A percentile compares a stretch with the other conserved stretches of the same genome.
Conservation (phyloP, 37 sponge, comb jelly and placozoan genomes). For the Halichondria panicea region DNA sequence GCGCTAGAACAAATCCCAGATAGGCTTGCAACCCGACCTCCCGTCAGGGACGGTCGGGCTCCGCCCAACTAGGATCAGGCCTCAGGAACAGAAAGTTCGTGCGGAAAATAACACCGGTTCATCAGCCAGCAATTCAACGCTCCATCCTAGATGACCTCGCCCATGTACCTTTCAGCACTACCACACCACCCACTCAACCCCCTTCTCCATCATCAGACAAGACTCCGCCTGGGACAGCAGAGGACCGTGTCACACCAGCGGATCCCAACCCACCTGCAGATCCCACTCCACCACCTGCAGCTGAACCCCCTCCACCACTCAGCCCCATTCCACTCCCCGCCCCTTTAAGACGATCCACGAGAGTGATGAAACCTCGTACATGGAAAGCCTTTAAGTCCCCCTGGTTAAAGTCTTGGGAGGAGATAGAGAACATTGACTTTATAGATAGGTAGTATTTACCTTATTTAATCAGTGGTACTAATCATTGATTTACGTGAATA, state of each 20-base stretch:
- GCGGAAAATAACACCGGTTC: too few relatives aligned
- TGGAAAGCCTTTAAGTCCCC: neutral
- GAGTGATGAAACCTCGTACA: neutral
- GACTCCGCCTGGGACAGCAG: too few relatives aligned
- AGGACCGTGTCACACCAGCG: too few relatives aligned
- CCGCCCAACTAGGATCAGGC: neutral
- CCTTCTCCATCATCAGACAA: neutral
- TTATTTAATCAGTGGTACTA: too few relatives aligned
- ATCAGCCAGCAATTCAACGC: too few relatives aligned
- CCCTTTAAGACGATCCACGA: neutral
- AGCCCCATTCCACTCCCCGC: neutral
- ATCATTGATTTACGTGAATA: too few relatives aligned
- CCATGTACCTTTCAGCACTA: neutral
- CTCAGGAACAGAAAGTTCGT: neutral
- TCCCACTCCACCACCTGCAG: neutral
- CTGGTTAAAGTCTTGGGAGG: slow-evolving; percentile 13
- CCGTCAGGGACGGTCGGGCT: too few relatives aligned
- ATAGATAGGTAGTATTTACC: too few relatives aligned
- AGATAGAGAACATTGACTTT: slow-evolving; percentile 9
- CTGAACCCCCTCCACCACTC: neutral
- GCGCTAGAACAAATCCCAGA: too few relatives aligned
- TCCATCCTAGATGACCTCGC: slow-evolving; percentile 17
- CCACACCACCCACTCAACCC: neutral
- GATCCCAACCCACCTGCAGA: neutral
- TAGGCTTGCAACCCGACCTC: too few relatives aligned